These are phyloP conservation scores for Mus spretus DNA, from an alignment of 2,797 vertebrate genomes.

Conservation along the genomic window DNA sequence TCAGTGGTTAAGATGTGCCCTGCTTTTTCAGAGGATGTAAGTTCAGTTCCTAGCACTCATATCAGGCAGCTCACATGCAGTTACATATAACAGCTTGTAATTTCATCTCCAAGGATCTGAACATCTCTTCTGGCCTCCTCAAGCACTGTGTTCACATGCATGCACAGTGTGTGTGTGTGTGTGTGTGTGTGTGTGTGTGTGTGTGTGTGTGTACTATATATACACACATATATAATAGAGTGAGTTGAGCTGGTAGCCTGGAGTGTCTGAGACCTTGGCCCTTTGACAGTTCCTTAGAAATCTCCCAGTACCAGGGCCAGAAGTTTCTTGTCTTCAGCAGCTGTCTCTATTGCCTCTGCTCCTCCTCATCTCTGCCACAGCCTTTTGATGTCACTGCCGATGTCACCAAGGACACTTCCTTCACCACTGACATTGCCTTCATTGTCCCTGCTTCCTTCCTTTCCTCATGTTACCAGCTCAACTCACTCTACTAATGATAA, in stretches of 20 bases:
- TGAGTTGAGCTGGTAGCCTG: background rate
- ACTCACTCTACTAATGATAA: background rate
- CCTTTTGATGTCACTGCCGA: background rate
- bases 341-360: background rate
- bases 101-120: background rate
- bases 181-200: no score
- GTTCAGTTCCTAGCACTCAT: background rate
- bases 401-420: background rate
- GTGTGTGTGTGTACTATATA: no score
- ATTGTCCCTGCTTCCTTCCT: background rate
- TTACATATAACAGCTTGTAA: background rate
- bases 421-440: background rate
- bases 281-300: background rate
- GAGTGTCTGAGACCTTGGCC: background rate
- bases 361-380: background rate
- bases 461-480: background rate
- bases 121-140: background rate
- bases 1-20: background rate
- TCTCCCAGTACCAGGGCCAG: background rate
- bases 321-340: background rate
- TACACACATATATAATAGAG: background rate
- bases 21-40: background rate
- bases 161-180: no score
- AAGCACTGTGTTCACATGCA: background rate
- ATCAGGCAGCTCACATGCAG: no score